Evolutionary conservation across 2,888 invertebrate genomes (phyloP).

Genomic region (Tipula unca): DNA sequence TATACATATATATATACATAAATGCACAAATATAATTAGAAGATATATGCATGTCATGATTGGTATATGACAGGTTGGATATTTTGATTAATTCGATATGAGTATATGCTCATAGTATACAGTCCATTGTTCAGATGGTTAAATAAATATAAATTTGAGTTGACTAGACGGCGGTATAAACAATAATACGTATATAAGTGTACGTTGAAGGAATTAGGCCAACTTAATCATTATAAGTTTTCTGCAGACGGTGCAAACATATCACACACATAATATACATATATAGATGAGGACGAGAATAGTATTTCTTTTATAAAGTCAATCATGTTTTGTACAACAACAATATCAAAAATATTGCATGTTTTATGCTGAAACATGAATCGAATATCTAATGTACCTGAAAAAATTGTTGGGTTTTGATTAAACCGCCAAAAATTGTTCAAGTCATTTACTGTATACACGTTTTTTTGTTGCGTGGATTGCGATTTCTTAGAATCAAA

Average conservation of each 20-base stretch:
- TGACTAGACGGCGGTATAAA: background rate
- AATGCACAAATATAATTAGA: background rate
- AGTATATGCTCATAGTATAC: background rate
- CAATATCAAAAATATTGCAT: background rate
- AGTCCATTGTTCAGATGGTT: background rate
- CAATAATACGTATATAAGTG: background rate
- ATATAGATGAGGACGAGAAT: background rate
- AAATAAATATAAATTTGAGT: background rate
- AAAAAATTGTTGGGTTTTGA: background rate
- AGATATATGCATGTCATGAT: background rate
- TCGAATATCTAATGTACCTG: background rate
- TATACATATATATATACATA: too few relatives aligned
- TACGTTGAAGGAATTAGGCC: background rate
- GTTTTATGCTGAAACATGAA: background rate
- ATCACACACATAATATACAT: background rate
- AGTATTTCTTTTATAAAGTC: background rate
- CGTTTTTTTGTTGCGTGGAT: background rate
- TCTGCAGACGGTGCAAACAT: background rate
- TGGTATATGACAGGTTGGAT: background rate
- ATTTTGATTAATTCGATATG: background rate
- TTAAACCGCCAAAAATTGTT: background rate
- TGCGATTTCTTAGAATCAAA: background rate
- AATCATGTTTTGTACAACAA: background rate
- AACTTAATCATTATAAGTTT: background rate
- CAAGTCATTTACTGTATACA: background rate